A percentile compares a stretch with the other conserved stretches of the same genome.
These are phyloP conservation scores for Casuarius casuarius DNA, from an alignment of 2,113 vertebrate species.

Conservation along the genomic window DNA sequence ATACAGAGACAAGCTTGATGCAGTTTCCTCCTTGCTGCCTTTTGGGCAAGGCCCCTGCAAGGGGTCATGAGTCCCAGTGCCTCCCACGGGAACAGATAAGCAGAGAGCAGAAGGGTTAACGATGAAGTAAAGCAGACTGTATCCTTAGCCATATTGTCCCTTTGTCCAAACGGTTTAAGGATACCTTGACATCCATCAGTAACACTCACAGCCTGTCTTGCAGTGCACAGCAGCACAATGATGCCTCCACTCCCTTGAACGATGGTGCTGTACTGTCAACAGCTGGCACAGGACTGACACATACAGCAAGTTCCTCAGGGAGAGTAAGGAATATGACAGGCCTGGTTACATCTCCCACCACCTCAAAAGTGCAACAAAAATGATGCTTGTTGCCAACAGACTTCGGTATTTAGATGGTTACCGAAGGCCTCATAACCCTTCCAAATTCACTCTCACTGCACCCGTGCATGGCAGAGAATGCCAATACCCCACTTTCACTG, in stretches of 20 bases:
- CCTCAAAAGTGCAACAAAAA: not conserved
- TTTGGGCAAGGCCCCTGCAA: not conserved
- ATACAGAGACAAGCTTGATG: not conserved
- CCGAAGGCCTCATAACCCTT: not conserved
- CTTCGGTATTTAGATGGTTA: not conserved
- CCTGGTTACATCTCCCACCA: not conserved
- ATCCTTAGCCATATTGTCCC: not conserved
- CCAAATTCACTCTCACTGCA: not conserved
- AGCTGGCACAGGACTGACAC: not conserved
- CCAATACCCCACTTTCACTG: not conserved
- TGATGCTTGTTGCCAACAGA: not conserved
- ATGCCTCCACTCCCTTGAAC: not conserved
- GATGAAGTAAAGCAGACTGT: not conserved
- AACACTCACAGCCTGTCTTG: not conserved
- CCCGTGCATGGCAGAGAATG: not conserved
- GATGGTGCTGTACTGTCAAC: not conserved
- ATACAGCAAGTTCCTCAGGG: not conserved
- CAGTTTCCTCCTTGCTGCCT: not conserved
- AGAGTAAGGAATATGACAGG: not conserved
- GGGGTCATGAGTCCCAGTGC: not conserved
- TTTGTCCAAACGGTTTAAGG: not conserved
- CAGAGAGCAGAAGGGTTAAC: not conserved
- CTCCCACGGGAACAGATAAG: not conserved
- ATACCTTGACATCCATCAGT: not conserved
- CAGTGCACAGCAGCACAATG: fast-evolving